Percentiles rank a stretch among this genome's conserved stretches.
These are phyloP conservation scores for Ceratina japonica DNA, from an alignment of 1,140 invertebrate genomes.

Conservation along the genomic window DNA sequence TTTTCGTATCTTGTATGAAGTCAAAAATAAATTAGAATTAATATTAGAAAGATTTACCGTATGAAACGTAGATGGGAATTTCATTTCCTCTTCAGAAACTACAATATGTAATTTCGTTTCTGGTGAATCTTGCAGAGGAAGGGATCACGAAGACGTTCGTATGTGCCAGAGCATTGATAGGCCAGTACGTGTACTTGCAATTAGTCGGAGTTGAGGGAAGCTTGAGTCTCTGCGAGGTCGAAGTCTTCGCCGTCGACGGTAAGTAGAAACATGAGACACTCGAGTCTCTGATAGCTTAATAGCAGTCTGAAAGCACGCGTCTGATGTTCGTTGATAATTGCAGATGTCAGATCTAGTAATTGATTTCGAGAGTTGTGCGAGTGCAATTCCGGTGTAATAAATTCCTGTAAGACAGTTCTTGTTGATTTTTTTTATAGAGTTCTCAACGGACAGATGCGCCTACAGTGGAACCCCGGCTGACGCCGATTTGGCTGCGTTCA, in stretches of 20 bases:
- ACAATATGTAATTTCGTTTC: not conserved
- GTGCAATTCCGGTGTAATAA: too few relatives aligned
- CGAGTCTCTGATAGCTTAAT: not conserved
- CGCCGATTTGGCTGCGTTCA: slow-evolving; percentile 88
- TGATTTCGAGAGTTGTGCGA: too few relatives aligned
- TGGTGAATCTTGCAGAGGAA: slow-evolving; percentile 84
- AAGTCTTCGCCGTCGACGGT: slow-evolving; percentile 95
- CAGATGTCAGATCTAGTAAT: too few relatives aligned
- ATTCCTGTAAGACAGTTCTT: too few relatives aligned
- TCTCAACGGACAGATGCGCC: slow-evolving; percentile 89
- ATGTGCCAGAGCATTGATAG: slow-evolving; percentile 90
- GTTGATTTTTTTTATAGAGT: slow-evolving; percentile 81
- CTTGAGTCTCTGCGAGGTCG: slow-evolving; percentile 93
- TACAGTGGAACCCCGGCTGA: slow-evolving; percentile 85
- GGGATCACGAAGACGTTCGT: slow-evolving; percentile 93
- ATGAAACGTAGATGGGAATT: too few relatives aligned
- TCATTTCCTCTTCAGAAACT: not conserved
- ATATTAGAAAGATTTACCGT: too few relatives aligned
- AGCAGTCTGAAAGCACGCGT: too few relatives aligned
- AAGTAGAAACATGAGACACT: slow-evolving; percentile 57
- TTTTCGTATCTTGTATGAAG: too few relatives aligned
- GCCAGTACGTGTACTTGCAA: slow-evolving; percentile 93
- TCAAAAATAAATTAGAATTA: too few relatives aligned
- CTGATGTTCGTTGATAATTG: too few relatives aligned
- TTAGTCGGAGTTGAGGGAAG: slow-evolving; percentile 94